phyloP scores from a whole-genome alignment of 2,888 invertebrate species.

The Lycaena phlaeas region DNA sequence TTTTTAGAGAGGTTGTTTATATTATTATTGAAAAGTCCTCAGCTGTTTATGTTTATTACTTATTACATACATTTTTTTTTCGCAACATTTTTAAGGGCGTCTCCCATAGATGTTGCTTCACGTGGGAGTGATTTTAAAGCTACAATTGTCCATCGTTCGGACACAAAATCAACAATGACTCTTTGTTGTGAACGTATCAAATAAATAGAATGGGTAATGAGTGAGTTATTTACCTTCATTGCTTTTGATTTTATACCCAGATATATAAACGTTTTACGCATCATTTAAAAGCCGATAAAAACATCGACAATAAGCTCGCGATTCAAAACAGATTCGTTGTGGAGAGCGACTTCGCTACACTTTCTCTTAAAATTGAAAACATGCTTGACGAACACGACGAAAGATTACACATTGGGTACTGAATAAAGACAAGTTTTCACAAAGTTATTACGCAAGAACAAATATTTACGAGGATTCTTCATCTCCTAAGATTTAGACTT shows the following conservation, averaged over 20 bases:
- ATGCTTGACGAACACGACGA: constrained; percentile 16
- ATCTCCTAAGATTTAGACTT: too few species aligned
- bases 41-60: too few species aligned
- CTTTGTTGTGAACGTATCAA: constrained; percentile 28
- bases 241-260: too few species aligned
- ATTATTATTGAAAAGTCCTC: too few species aligned
- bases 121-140: constrained; percentile 43
- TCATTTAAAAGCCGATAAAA: constrained; percentile 9
- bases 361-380: constrained; percentile 25
- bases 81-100: constrained; percentile 47
- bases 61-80: too few species aligned
- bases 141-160: constrained; percentile 44
- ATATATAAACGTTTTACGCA: background rate
- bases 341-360: constrained; percentile 19
- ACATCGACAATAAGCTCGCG: background rate
- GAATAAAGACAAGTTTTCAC: background rate
- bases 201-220: constrained; percentile 2
- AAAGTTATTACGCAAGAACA: background rate
- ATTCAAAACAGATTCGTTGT: background rate
- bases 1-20: too few species aligned
- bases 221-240: constrained; percentile 4
- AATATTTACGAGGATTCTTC: background rate
- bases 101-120: constrained; percentile 34
- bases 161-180: constrained; percentile 50
- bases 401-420: background rate